phyloP scores from a whole-genome alignment of 2,113 vertebrate genomes.

The Phyllopteryx taeniolatus region DNA sequence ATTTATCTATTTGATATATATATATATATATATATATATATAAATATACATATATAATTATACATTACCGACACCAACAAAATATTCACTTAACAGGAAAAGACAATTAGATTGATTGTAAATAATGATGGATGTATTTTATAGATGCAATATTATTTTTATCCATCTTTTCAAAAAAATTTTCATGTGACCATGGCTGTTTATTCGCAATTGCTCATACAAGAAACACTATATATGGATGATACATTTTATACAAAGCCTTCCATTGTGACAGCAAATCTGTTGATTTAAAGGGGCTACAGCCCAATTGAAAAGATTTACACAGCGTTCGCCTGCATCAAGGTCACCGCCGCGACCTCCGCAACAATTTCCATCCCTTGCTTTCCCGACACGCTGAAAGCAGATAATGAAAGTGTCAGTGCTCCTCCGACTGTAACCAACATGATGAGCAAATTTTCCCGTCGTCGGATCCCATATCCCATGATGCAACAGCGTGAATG shows the following conservation, averaged over 20 bases:
- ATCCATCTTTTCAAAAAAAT: background rate
- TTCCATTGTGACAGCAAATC: background rate
- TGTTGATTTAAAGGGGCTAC: background rate
- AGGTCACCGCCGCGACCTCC: constrained; percentile 19
- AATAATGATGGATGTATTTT: no score
- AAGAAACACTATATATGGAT: no score
- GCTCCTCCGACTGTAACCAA: constrained; percentile 51
- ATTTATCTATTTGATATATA: no score
- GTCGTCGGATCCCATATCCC: constrained; percentile 16
- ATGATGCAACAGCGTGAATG: constrained; percentile 23
- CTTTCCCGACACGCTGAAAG: constrained; percentile 6
- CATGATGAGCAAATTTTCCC: constrained; percentile 43
- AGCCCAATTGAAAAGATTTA: background rate
- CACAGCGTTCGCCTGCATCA: background rate
- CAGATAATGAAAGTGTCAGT: constrained; percentile 49
- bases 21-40: no score
- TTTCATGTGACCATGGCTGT: no score
- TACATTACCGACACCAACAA: no score
- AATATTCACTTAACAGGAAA: no score
- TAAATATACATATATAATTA: no score
- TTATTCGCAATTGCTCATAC: no score
- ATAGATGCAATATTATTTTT: background rate
- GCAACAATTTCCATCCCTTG: constrained; percentile 29
- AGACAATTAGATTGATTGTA: no score
- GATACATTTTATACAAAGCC: background rate